These are phyloP conservation scores for Sebastes kiyomatsui DNA, from an alignment of 2,797 vertebrate species.

Conservation along the genomic window DNA sequence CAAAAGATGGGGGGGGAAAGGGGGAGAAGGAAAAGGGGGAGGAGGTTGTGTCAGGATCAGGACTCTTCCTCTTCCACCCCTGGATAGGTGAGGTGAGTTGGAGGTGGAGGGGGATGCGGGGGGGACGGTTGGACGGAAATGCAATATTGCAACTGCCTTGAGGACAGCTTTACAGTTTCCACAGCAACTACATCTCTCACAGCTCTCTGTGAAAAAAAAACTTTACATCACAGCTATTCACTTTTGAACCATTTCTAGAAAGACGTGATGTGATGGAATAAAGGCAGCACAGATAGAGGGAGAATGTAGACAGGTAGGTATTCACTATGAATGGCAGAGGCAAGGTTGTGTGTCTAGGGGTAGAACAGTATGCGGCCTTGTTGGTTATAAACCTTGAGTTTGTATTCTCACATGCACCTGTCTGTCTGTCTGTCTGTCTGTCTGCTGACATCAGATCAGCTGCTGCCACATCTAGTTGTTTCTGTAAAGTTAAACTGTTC, in stretches of 20 bases:
- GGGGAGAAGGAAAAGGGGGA: not conserved
- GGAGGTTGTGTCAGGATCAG: constrained; percentile 13
- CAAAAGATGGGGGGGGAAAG: not conserved
- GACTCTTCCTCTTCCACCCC: not conserved
- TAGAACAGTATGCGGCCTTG: not conserved
- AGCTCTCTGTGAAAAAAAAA: constrained; percentile 24
- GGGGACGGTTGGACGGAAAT: constrained; percentile 21
- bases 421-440: not conserved
- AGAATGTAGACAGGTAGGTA: not conserved
- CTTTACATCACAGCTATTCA: constrained; percentile 39
- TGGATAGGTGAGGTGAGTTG: constrained; percentile 20
- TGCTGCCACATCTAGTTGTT: not conserved
- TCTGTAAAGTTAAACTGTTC: not conserved
- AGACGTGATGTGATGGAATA: not conserved
- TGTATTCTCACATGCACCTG: not conserved
- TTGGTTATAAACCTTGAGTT: not conserved
- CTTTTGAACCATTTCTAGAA: not conserved
- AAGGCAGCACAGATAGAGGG: not conserved
- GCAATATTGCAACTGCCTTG: constrained; percentile 51
- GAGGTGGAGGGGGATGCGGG: constrained; percentile 10
- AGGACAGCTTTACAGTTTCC: constrained; percentile 72
- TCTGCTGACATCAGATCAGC: not conserved
- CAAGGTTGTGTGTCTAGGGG: not conserved
- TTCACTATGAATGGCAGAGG: not conserved
- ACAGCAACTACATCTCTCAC: constrained; percentile 72